Base-by-base conservation (phyloP, 2,797 vertebrate genomes). In the Notoglanidium macrostoma region DNA sequence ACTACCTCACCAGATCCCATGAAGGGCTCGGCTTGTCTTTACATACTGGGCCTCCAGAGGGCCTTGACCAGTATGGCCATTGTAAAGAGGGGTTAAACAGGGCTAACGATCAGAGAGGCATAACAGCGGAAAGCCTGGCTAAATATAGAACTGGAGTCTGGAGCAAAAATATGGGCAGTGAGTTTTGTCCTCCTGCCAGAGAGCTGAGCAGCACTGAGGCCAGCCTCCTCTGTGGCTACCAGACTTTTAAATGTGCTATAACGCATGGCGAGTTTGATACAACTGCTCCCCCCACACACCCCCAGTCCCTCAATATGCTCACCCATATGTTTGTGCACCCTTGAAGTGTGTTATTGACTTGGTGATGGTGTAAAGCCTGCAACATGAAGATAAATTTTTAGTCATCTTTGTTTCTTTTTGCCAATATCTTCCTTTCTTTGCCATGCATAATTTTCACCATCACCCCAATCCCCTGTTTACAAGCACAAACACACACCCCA, bases 121-220 rank as follows among this genome's bases (percentile, higher is more conserved):
- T 94, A 95, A 93, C 94, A 95, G 92, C 90, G 90, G 95, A 95
- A 95, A 95, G 94, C 89, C 88, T 54, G 86, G 94, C 95, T 96
- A 96, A 95, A 96, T 96, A 95, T 96, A 96, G 94, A 92, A 92
- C 92, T 92, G 89, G 91, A 93, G 94, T 94, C 93, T 94, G 92
- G 90, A 93, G 92, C 90, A 87, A 85, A 88, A 89, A 81, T 74
- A 68, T 35, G 73, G 89, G 77, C 88, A 88, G 87, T 49, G 74
- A 89, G 86, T 85, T 92, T 88, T 91, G 93, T 93, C 88, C 92
- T 90, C 87, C 90, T 93, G 93, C 93, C 94, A 95, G 93, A 92
- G 92, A 90, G 91, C 91, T 91, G 91, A 91, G 92, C 92, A 92
- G 92, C 93, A 89, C 89, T 85, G 84, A 90, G 88, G 73, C 85